Percentiles rank a stretch among this genome's conserved stretches.
Evolutionary conservation across 2,113 vertebrate species (phyloP).

Genomic region (Toxotes jaculatrix): DNA sequence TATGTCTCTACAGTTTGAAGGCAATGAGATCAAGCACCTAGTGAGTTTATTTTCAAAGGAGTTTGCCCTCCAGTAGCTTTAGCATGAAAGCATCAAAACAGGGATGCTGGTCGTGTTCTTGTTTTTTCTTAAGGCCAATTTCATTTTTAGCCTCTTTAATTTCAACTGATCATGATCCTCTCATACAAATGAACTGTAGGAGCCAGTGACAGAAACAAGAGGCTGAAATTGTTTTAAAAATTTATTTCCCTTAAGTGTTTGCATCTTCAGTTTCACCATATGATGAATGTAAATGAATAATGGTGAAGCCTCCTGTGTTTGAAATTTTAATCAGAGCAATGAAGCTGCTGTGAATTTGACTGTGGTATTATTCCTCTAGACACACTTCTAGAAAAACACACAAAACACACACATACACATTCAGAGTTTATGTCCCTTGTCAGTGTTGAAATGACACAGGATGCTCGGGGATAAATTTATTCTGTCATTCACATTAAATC

Average conservation of each 20-base stretch:
- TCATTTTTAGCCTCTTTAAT: constrained; percentile 16
- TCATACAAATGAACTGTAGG: background rate
- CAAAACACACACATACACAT: constrained; percentile 17
- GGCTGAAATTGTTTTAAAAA: constrained; percentile 16
- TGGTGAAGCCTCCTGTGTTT: constrained; percentile 42
- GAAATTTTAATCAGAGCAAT: constrained; percentile 39
- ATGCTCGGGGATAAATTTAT: constrained; percentile 21
- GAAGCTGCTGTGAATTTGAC: constrained; percentile 33
- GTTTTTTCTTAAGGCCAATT: constrained; percentile 2
- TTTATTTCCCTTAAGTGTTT: constrained; percentile 28
- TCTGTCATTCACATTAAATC: constrained; percentile 16
- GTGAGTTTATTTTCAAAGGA: constrained; percentile 6
- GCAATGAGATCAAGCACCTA: constrained; percentile 13
- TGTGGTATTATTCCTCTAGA: constrained; percentile 18
- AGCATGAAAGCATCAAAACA: background rate
- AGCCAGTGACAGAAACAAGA: constrained; percentile 19
- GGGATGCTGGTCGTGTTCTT: background rate
- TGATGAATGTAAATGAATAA: constrained; percentile 44
- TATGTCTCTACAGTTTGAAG: background rate
- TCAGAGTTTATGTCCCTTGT: constrained; percentile 23
- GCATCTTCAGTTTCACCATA: constrained; percentile 20
- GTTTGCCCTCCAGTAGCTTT: background rate
- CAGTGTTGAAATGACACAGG: constrained; percentile 18
- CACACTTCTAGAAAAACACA: background rate
- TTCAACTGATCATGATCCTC: constrained; percentile 6